Evolutionary conservation across 2,113 vertebrate genomes (phyloP).

Genomic region (Pygoscelis antarcticus): DNA sequence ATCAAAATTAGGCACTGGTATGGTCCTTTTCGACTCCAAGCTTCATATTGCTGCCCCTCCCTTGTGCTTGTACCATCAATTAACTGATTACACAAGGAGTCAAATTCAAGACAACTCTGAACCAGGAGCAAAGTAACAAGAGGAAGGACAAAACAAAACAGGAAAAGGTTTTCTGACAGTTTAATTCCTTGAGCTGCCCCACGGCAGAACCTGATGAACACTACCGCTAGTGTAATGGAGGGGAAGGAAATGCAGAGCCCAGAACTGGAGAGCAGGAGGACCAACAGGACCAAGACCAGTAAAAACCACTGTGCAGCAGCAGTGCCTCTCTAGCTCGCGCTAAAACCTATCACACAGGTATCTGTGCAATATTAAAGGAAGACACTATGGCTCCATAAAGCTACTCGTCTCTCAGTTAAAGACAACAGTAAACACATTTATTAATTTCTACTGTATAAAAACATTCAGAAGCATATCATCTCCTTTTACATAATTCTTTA

Average conservation of each 20-base stretch:
- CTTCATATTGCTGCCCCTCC: neutral
- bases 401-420: neutral
- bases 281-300: neutral
- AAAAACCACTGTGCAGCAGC: neutral
- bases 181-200: neutral
- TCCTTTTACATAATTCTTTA: neutral
- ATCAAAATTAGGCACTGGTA: neutral
- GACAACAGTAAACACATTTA: neutral
- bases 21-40: neutral
- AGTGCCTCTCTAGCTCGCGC: rapidly evolving
- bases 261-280: neutral
- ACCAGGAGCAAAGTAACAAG: neutral
- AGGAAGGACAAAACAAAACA: neutral
- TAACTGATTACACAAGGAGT: neutral
- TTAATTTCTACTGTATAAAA: neutral
- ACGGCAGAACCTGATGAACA: neutral
- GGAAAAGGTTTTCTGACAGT: neutral
- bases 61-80: neutral
- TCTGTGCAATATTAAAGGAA: neutral
- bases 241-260: neutral
- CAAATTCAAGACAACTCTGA: neutral
- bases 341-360: neutral
- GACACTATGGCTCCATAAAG: neutral
- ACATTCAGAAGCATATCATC: neutral
- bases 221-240: rapidly evolving